These are phyloP conservation scores for Fragum sueziense DNA, from an alignment of 2,888 invertebrate species.

Conservation along the genomic window DNA sequence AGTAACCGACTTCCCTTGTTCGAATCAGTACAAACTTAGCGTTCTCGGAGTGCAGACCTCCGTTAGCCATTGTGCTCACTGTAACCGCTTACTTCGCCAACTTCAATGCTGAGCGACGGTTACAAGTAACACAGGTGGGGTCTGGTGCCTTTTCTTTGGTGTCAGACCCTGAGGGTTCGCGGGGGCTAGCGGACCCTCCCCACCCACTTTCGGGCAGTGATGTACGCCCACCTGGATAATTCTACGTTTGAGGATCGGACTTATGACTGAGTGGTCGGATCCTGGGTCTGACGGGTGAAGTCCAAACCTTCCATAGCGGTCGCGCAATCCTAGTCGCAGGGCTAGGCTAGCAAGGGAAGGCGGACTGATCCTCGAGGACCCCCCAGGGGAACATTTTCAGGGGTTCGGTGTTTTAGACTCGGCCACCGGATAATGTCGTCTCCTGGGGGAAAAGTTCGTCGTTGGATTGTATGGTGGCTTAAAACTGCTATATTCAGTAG, in stretches of 20 bases:
- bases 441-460: constrained; percentile 32
- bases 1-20: background rate
- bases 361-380: constrained; percentile 23
- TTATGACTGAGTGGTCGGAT: constrained; percentile 24
- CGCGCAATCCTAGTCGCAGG: constrained; percentile 37
- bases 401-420: constrained; percentile 11
- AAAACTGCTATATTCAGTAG: no score
- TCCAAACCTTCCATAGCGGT: constrained; percentile 35
- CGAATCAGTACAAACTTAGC: background rate
- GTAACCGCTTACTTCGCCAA: constrained; percentile 33
- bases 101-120: background rate
- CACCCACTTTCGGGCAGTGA: constrained; percentile 36
- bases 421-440: constrained; percentile 24
- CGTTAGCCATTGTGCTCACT: constrained; percentile 16
- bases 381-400: constrained; percentile 25
- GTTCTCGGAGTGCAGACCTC: background rate
- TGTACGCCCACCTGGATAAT: constrained; percentile 22
- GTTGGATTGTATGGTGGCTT: no score
- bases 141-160: constrained; percentile 38
- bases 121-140: constrained; percentile 19
- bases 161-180: constrained; percentile 33
- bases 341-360: constrained; percentile 39
- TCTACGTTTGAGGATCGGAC: constrained; percentile 11
- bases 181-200: constrained; percentile 32
- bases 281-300: constrained; percentile 25